phyloP scores from a whole-genome alignment of 1,140 invertebrate species.

The Periplaneta americana region DNA sequence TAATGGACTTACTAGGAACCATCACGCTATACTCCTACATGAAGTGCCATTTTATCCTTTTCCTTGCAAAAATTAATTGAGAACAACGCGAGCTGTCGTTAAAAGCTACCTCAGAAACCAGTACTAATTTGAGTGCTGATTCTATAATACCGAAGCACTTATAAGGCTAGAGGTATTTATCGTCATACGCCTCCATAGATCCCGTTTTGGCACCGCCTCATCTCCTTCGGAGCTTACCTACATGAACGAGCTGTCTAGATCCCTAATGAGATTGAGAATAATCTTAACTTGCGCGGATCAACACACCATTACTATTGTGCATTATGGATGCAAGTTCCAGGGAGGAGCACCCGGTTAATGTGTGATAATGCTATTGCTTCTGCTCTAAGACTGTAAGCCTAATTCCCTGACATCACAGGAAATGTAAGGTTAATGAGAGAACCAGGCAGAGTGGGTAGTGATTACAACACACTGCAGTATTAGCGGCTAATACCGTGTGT shows the following conservation, averaged over 20 bases:
- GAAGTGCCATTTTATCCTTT: too few species aligned
- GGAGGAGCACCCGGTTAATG: background rate
- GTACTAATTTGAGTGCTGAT: too few species aligned
- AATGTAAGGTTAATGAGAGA: background rate
- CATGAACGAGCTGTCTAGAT: background rate
- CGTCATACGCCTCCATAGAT: background rate
- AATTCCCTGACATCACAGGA: background rate
- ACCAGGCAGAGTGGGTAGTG: background rate
- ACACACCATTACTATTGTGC: background rate
- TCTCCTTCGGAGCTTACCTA: background rate
- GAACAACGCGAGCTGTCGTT: too few species aligned
- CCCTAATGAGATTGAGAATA: background rate
- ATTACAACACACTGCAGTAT: background rate
- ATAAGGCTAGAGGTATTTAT: too few species aligned
- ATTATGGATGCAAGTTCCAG: background rate
- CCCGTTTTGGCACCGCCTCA: background rate
- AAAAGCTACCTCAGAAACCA: too few species aligned
- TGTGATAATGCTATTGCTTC: background rate
- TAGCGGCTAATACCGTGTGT: background rate
- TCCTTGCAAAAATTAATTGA: too few species aligned
- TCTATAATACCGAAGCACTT: too few species aligned
- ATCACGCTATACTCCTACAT: too few species aligned
- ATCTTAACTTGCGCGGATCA: background rate
- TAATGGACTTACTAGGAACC: too few species aligned
- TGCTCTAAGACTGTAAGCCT: too few species aligned